Evolutionary conservation across 2,113 vertebrate species (phyloP).

Genomic region (Otolemur garnettii): DNA sequence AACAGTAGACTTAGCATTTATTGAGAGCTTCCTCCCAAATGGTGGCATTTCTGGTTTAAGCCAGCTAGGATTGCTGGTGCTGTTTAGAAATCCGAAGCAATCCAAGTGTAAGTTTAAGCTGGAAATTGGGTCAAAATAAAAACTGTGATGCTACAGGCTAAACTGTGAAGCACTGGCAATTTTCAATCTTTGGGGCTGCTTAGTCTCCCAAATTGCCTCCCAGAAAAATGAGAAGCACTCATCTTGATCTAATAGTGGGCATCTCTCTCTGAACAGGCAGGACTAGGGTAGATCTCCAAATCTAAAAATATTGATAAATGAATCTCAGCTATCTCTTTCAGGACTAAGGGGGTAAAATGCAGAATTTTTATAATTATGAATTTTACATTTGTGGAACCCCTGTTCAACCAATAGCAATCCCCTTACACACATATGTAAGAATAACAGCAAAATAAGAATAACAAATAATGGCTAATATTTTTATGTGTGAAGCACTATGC

Average conservation of each 20-base stretch:
- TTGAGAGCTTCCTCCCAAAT: background rate
- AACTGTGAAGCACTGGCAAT: background rate
- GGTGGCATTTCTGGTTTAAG: background rate
- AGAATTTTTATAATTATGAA: constrained; percentile 40
- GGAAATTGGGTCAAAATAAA: background rate
- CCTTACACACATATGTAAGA: background rate
- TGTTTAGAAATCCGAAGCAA: background rate
- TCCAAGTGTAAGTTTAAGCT: background rate
- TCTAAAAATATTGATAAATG: background rate
- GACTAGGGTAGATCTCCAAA: background rate
- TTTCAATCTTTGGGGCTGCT: background rate
- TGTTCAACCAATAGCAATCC: background rate
- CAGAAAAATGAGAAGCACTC: background rate
- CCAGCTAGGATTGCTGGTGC: background rate
- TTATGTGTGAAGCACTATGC: background rate
- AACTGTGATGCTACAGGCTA: background rate
- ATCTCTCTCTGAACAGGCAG: background rate
- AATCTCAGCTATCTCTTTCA: background rate
- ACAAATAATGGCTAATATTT: background rate
- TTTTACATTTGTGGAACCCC: constrained; percentile 12
- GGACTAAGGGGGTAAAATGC: background rate
- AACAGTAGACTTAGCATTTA: background rate
- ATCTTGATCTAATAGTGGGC: background rate
- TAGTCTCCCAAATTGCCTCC: background rate
- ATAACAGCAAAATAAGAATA: background rate